Evolutionary conservation across 2,797 vertebrate genomes (phyloP), one percentile per base, ranked within the genome.

Genomic region (Phalanger gymnotis): DNA sequence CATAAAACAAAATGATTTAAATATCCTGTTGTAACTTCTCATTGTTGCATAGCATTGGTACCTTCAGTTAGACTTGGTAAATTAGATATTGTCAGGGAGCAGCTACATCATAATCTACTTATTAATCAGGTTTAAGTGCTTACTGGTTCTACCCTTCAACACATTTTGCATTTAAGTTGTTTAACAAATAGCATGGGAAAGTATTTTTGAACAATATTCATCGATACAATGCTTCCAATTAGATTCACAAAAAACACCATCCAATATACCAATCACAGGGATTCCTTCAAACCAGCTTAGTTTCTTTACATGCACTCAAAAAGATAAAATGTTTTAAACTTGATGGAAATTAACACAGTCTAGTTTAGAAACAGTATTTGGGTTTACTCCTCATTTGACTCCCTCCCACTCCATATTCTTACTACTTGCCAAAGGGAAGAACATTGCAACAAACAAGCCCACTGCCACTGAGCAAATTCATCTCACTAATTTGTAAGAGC

Each of bases 161-260:
- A 96, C 95, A 95, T 73, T 98, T 96, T 97, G 40, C 96, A 97
- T 91, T 93, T 51, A 94, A 96, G 19, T 90, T 30, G 53, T 53
- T 2, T 31, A 91, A 27, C 61, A 55, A 97, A 52, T 95, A 94
- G 90, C 5, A 56, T 25, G 52, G 95, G 95, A 95, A 66, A 87
- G 73, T 47, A 97, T 92, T 92, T 31, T 96, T 95, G 61, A 97
- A 97, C 28, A 92, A 96, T n/a, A 94, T 97, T 97, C 94, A 94
- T 90, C 94, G 28, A 98, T 97, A 97, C 96, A 97, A 94, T 97
- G 97, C 55, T 92, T 95, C 87, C 97, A 97, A 96, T 97, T 95
- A 97, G 90, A 98, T 89, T 94, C 73, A 96, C 73, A 97, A 92
- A 54, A 96, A 97, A 97, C 96, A 53, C 61, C 55, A 96, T 97